A percentile compares a stretch with the other conserved stretches of the same genome.
Evolutionary conservation across 2,113 vertebrate genomes (phyloP).

Genomic region (Rhipidura dahli): DNA sequence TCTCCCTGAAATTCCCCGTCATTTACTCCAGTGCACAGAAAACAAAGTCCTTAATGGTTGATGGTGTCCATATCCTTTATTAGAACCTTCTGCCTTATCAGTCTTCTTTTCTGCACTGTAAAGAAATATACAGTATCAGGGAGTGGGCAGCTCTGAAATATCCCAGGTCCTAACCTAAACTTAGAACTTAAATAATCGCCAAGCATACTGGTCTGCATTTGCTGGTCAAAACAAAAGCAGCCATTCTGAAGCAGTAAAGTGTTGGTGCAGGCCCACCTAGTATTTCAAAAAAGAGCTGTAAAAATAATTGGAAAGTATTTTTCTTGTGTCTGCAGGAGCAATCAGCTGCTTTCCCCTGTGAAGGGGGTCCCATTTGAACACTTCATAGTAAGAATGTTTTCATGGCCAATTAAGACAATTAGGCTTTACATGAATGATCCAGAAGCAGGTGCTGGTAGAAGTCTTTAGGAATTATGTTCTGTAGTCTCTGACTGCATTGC

Average conservation of each 20-base stretch:
- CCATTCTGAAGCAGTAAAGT: neutral
- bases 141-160: neutral
- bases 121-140: neutral
- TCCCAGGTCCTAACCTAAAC: neutral
- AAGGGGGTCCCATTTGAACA: neutral
- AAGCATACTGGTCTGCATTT: neutral
- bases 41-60: neutral
- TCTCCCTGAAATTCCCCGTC: neutral
- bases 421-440: neutral
- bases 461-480: neutral
- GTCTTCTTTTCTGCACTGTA: neutral
- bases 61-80: neutral
- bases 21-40: neutral
- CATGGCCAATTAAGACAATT: neutral
- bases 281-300: neutral
- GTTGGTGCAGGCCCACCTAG: neutral
- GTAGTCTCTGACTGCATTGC: neutral
- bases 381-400: neutral
- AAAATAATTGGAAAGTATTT: neutral
- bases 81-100: neutral
- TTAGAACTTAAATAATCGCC: neutral
- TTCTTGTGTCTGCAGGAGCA: neutral
- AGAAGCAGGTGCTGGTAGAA: neutral
- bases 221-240: neutral
- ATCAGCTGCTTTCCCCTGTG: neutral